Evolutionary conservation across 92 coral and sea anemone genomes (phyloP), one percentile per base, ranked within the genome.

Genomic region (Palythoa grandis): DNA sequence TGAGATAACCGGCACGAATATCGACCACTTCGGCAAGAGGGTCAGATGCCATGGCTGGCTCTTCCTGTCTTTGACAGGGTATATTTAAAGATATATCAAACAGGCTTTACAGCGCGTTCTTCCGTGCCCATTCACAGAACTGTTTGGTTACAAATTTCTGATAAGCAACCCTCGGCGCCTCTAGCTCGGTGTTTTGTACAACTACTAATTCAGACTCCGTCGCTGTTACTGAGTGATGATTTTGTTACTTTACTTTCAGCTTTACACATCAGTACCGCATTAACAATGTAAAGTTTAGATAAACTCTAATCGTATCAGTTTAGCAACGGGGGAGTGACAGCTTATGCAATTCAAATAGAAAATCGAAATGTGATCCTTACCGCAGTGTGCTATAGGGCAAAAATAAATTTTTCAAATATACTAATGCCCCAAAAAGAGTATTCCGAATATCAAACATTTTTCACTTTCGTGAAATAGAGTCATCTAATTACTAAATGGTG

Each of bases 1-100:
- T 13, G 17, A n/a, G 74, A 80, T 80, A 80, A 65, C 74, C 52
- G 19, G 1, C 22, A 52, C 43, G 72, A 61, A 65, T 63, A 80
- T 80, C 74, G 40, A 63, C 74, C 25, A 63, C 85, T 80, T 66
- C 43, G 85, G 63, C 47, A 50, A 80, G 60, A 43, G 85, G 74
- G 85, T 80, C 85, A 80, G 52, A 80, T 80, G 48, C 63, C 85
- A 66, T 22, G 74, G 43, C 14, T 48, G 74, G 61, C 58, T 29
- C n/a, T 80, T 80, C 85, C 85, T 80, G 85, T 80, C 47, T 80
- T 67, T 80, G 85, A 80, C 85, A 80, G 85, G 53, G 40, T 10
- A 80, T 23, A 52, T 47, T 65, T 60, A 66, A 47, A 65, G 74
- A 80, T 80, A 66, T 80, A 80, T 67, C 85, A 80, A 66, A 66